Evolutionary conservation across 2,888 invertebrate species (phyloP).

Genomic region (Beris chalybata): DNA sequence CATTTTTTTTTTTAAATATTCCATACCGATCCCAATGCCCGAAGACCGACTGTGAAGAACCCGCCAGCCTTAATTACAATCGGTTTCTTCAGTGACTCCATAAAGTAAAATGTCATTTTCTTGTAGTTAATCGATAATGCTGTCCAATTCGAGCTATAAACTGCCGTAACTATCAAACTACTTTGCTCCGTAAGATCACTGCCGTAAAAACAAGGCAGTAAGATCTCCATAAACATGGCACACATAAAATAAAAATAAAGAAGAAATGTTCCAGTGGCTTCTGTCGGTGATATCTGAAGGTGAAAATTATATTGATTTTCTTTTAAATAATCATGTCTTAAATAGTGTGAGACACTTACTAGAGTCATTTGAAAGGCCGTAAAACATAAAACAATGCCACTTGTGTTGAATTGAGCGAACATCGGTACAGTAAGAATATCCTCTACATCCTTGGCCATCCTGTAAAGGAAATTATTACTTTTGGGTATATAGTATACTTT

Average conservation of each 20-base stretch:
- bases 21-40: constrained; percentile 49
- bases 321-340: too few species aligned
- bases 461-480: background rate
- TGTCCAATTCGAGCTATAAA: constrained; percentile 49
- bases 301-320: constrained; percentile 5
- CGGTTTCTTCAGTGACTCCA: constrained; percentile 48
- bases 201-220: constrained; percentile 50
- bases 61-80: constrained; percentile 45
- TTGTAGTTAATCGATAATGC: constrained; percentile 43
- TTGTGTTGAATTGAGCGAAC: constrained; percentile 20
- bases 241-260: constrained; percentile 19
- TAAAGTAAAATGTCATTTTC: constrained; percentile 45
- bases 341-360: constrained; percentile 8
- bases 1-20: background rate
- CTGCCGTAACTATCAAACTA: constrained; percentile 42
- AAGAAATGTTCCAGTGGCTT: constrained; percentile 8
- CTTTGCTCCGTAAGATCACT: constrained; percentile 48
- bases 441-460: constrained; percentile 4
- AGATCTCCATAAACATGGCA: constrained; percentile 48
- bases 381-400: constrained; percentile 27
- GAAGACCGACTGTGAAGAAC: constrained; percentile 48
- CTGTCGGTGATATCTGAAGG: constrained; percentile 20
- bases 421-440: constrained; percentile 8
- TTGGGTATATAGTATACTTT: too few species aligned
- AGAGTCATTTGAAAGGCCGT: constrained; percentile 23